Base-by-base conservation (phyloP, 2,888 invertebrate species). In the Rhodophaea formosa region DNA sequence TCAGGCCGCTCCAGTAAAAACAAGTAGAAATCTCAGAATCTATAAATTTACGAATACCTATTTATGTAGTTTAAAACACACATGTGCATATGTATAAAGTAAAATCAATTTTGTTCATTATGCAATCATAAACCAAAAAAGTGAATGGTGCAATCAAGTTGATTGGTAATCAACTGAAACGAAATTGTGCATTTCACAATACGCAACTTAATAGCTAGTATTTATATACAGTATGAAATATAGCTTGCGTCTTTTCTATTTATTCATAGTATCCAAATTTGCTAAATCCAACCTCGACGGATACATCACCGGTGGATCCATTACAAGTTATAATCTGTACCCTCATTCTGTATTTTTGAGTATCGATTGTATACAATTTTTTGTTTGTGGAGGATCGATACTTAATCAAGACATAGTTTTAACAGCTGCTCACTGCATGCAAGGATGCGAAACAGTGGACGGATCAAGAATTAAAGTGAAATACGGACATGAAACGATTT, bases 381-480 rank as follows among this genome's bases (percentile, higher is more conserved):
- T n/a, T 7, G 39, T 63, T 6, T 75, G 75, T 56, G 72, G 73
- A 0, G 66, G 67, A 0, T 72, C 74, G 0, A 60, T 75, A 1
- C 29, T 75, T 1, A 72, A 64, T 3, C 66, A 71, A 7, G 39
- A 15, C 3, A 46, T 71, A 0, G 51, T 68, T 0, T 16, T 75
- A 8, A 70, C 72, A 0, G 75, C 73, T 0, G 73, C 63, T 0
- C 73, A 74, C 45, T 75, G 70, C 32, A 35, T 65, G 7, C 59
- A 63, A 1, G 59, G 59, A 1, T 63, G 64, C 39, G 8, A 23
- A 8, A 30, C 5, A 7, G 15, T 12, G 3, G 6, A 10, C 3
- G 17, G n/a, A 0, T 15, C 47, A 10, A 16, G 47, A 7, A 65
- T 59, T 0, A 16, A 30, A 10, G 15, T 32, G 7, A 59, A 46